Evolutionary conservation across 2,888 invertebrate genomes (phyloP).

Genomic region (Rhamphomyia laevipes): DNA sequence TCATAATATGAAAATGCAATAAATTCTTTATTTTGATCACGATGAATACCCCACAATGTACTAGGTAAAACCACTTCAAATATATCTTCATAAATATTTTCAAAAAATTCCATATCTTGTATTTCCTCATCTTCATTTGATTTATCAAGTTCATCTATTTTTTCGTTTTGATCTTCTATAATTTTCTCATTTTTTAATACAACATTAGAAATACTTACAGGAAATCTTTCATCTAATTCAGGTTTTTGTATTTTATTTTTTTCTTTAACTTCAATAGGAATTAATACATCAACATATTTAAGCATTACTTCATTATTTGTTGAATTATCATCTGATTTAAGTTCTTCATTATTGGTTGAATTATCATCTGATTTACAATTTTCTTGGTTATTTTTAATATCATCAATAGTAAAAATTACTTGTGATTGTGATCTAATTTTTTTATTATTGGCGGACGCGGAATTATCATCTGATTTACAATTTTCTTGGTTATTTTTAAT

Average conservation of each 20-base stretch:
- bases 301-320: too few species aligned
- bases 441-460: too few species aligned
- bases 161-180: neutral
- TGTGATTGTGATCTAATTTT: too few species aligned
- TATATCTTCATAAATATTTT: slow-evolving; percentile 13
- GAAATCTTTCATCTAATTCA: neutral
- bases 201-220: neutral
- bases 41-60: slow-evolving; percentile 14
- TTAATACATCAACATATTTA: too few species aligned
- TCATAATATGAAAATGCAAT: slow-evolving; percentile 13
- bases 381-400: too few species aligned
- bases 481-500: too few species aligned
- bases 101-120: slow-evolving; percentile 1
- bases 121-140: neutral
- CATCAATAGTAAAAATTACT: too few species aligned
- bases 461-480: too few species aligned
- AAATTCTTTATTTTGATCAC: slow-evolving; percentile 11
- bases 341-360: too few species aligned
- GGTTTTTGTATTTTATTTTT: neutral
- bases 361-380: too few species aligned
- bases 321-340: too few species aligned
- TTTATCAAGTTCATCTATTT: neutral
- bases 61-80: slow-evolving; percentile 14
- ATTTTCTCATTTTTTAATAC: neutral
- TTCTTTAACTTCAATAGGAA: neutral